Percentiles rank a stretch among this genome's conserved stretches.
phyloP scores from a whole-genome alignment of 92 coral and sea anemone genomes.

The Porites divaricata region DNA sequence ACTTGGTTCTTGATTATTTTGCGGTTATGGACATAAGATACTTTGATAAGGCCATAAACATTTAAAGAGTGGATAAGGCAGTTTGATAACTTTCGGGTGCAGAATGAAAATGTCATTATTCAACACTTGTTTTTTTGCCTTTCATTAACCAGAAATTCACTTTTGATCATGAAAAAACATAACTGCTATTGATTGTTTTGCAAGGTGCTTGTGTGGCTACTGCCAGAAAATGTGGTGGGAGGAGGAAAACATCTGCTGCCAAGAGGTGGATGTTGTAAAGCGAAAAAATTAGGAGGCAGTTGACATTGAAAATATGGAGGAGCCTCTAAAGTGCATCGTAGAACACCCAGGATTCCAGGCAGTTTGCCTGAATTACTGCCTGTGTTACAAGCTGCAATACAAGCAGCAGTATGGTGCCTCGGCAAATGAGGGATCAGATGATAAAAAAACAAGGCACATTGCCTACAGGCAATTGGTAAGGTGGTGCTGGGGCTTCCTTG shows the following conservation, averaged over 20 bases:
- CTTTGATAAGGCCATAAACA: too few relatives aligned
- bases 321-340: conserved; percentile 46
- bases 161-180: too few relatives aligned
- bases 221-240: conserved; percentile 41
- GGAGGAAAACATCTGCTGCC: conserved; percentile 33
- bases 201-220: conserved; percentile 41
- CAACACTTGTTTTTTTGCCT: too few relatives aligned
- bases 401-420: conserved; percentile 41
- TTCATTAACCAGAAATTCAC: too few relatives aligned
- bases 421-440: too few relatives aligned
- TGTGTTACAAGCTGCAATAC: conserved; percentile 67
- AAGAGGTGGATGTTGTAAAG: conserved; percentile 2
- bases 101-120: too few relatives aligned
- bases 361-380: conserved; percentile 29
- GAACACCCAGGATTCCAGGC: background rate
- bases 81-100: too few relatives aligned
- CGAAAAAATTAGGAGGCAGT: conserved; percentile 16
- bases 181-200: background rate
- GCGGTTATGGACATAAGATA: too few relatives aligned
- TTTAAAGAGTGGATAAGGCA: too few relatives aligned
- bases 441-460: too few relatives aligned
- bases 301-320: conserved; percentile 21
- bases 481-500: conserved; percentile 72
- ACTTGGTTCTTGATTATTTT: too few relatives aligned
- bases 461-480: conserved; percentile 6